Base-by-base conservation (phyloP, 2,113 vertebrate genomes). In the Bambusicola thoracicus region DNA sequence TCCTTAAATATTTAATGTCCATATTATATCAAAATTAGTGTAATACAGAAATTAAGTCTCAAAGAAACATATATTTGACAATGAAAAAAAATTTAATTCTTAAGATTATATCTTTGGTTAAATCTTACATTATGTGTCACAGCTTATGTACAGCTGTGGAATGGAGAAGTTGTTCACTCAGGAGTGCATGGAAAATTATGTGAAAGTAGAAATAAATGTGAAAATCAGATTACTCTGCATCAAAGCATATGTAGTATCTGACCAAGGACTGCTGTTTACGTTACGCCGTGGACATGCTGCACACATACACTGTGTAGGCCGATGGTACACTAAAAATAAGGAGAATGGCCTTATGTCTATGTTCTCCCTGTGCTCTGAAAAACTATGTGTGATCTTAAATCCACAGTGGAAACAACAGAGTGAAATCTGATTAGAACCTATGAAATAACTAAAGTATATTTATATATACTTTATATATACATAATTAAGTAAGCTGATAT, bases 181-280 rank as follows among this genome's bases (percentile, higher is more conserved):
- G 0, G 1, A 77, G 3, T 21, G 5, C 49, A 48, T n/a, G 25
- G 41, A 85, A 87, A 68, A 19, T 38, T 4, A 0, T 51, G 43
- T 20, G 13, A 55, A 90, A 82, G 63, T 46, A 24, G 40, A 65
- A 87, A 49, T 53, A 34, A 69, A 61, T n/a, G 8, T 22, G 6
- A 80, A 66, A 65, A 27, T 32, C 11, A 11, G 3, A 56, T 40
- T 56, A 49, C n/a, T 38, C 29, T 19, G 8, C 53, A 55, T 44
- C 34, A 72, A 49, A 82, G 36, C 6, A 30, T 49, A 51, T 62
- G 21, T 0, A 0, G 15, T 38, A 15, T 61, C 34, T 68, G 53
- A 53, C 56, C 53, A 87, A 76, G 34, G 48, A 49, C 69, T 36
- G 25, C 11, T 89, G 68, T 82, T 87, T 87, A 40, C 68, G 49